Evolutionary conservation across 2,113 vertebrate genomes (phyloP).

Genomic region (Polypterus senegalus): DNA sequence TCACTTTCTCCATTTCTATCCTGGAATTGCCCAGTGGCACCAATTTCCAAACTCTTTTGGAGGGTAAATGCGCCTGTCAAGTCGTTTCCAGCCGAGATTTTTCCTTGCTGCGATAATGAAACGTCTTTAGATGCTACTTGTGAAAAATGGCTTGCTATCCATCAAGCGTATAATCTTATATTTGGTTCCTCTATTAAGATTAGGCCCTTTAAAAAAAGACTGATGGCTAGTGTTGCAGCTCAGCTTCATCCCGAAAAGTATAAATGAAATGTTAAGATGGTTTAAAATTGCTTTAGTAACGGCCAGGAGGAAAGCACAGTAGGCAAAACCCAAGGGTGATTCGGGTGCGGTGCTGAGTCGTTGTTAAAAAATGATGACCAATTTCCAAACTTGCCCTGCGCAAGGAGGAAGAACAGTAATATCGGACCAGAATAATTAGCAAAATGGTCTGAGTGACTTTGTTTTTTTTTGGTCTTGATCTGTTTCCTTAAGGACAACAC

Average conservation of each 20-base stretch:
- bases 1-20: no score
- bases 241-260: conserved; percentile 65
- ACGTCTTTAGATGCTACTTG: conserved; percentile 38
- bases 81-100: conserved; percentile 28
- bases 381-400: no score
- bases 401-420: no score
- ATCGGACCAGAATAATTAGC: no score
- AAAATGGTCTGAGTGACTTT: no score
- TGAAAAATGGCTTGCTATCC: conserved; percentile 51
- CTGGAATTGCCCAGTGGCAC: no score
- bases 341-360: conserved; percentile 34
- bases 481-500: no score
- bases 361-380: conserved; percentile 34
- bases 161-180: conserved; percentile 64
- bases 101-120: conserved; percentile 41
- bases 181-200: conserved; percentile 77
- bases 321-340: conserved; percentile 27
- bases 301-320: conserved; percentile 27
- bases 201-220: conserved; percentile 77
- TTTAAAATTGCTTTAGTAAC: conserved; percentile 61
- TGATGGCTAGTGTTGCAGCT: conserved; percentile 63
- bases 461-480: no score
- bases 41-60: conserved; percentile 28
- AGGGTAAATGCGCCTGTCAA: conserved; percentile 18
- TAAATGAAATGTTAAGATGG: conserved; percentile 67